These are phyloP conservation scores for Thelaira solivaga DNA, from an alignment of 2,888 invertebrate species.

Conservation along the genomic window DNA sequence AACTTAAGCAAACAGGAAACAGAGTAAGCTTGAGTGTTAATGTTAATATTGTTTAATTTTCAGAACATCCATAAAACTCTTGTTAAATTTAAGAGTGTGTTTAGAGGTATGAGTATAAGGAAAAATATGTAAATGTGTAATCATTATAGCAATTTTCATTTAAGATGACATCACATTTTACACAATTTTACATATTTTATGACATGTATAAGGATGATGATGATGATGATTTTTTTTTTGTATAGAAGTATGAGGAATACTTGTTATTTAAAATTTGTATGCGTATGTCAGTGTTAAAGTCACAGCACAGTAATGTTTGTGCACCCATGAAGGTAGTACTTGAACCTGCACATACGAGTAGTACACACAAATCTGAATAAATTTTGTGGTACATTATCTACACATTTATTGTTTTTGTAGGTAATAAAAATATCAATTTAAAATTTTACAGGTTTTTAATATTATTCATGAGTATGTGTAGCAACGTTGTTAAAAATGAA, in stretches of 20 bases:
- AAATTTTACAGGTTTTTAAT: conserved; percentile 42
- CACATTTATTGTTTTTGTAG: conserved; percentile 22
- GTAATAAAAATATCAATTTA: conserved; percentile 49
- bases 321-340: too few relatives aligned
- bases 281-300: conserved; percentile 16
- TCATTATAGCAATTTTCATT: conserved; percentile 49
- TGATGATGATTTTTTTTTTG: conserved; percentile 19
- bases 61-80: conserved; percentile 1
- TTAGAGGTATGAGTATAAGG: too few relatives aligned
- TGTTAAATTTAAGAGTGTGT: not conserved
- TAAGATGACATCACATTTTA: conserved; percentile 46
- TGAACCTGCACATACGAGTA: not conserved
- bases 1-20: not conserved
- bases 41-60: conserved; percentile 24
- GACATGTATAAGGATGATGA: conserved; percentile 20
- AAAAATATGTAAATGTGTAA: not conserved
- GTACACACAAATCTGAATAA: not conserved
- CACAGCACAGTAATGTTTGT: not conserved
- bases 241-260: not conserved
- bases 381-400: not conserved
- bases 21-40: not conserved
- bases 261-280: not conserved
- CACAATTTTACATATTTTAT: conserved; percentile 49
- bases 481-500: not conserved
- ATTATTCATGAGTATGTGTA: conserved; percentile 7